These are phyloP conservation scores for Helarctos malayanus DNA, from an alignment of 2,797 vertebrate genomes.

Conservation along the genomic window DNA sequence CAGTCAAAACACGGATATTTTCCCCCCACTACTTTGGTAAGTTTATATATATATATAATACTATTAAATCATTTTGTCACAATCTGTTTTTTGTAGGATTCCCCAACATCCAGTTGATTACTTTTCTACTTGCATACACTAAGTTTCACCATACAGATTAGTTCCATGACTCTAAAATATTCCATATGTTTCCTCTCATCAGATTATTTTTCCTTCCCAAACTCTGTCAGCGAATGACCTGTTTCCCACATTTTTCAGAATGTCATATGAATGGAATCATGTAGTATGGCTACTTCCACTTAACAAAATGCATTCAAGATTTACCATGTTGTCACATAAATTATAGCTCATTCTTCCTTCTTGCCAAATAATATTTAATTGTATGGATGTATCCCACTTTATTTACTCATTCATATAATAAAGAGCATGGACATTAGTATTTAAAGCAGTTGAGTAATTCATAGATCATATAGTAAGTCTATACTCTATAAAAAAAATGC, in stretches of 20 bases:
- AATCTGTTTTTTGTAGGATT: not conserved
- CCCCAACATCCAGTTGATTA: not conserved
- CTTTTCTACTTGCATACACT: not conserved
- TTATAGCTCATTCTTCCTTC: not conserved
- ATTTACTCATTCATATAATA: not conserved
- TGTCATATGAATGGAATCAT: not conserved
- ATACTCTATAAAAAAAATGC: not conserved
- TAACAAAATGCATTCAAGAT: not conserved
- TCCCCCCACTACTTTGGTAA: not conserved
- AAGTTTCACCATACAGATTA: not conserved
- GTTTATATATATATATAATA: not conserved
- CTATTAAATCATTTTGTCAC: not conserved
- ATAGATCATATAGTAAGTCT: not conserved
- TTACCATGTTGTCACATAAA: not conserved
- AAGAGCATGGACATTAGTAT: not conserved
- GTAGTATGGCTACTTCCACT: not conserved
- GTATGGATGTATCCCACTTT: not conserved
- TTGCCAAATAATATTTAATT: not conserved
- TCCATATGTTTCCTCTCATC: not conserved
- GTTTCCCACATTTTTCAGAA: not conserved
- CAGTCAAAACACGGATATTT: not conserved
- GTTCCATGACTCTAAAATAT: not conserved
- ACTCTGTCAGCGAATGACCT: not conserved
- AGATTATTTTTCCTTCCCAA: not conserved
- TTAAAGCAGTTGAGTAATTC: not conserved